Percentiles rank a stretch among this genome's conserved stretches.
Evolutionary conservation across 1,140 invertebrate genomes (phyloP).

Genomic region (Drosophila sechellia): DNA sequence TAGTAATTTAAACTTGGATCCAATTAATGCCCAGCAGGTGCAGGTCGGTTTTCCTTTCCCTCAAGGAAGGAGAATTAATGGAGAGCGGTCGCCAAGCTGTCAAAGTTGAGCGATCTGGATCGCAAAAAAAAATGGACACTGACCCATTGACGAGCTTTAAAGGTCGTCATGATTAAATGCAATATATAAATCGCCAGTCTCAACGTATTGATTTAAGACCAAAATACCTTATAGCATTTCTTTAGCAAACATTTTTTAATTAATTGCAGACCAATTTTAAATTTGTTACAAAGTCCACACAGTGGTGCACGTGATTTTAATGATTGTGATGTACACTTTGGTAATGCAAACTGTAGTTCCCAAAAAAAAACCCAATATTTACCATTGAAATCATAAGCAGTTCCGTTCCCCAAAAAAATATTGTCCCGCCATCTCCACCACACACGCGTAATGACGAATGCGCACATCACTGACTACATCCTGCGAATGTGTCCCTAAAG

Average conservation of each 20-base stretch:
- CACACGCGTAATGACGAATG: conserved; percentile 1
- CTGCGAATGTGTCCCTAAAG: conserved; percentile 7
- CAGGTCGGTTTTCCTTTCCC: background rate
- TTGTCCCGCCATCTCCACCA: background rate
- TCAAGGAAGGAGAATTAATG: conserved; percentile 9
- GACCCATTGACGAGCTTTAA: conserved; percentile 13
- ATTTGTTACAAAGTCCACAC: no score
- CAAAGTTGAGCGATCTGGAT: conserved; percentile 26
- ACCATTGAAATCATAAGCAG: background rate
- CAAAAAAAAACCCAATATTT: no score
- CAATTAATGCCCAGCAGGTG: conserved; percentile 46
- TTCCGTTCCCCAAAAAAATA: background rate
- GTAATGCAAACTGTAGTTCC: background rate
- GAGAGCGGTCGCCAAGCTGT: conserved; percentile 16
- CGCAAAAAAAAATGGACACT: conserved; percentile 19
- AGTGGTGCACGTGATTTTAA: no score
- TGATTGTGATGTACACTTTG: no score
- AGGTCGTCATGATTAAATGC: background rate
- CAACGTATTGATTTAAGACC: no score
- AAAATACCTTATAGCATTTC: no score
- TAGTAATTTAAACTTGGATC: conserved; percentile 33
- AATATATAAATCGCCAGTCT: no score
- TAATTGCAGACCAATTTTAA: no score
- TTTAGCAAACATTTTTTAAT: no score
- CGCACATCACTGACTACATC: conserved; percentile 5